These are phyloP conservation scores for Embiotoca jacksoni DNA, from an alignment of 2,113 vertebrate genomes.

Conservation along the genomic window DNA sequence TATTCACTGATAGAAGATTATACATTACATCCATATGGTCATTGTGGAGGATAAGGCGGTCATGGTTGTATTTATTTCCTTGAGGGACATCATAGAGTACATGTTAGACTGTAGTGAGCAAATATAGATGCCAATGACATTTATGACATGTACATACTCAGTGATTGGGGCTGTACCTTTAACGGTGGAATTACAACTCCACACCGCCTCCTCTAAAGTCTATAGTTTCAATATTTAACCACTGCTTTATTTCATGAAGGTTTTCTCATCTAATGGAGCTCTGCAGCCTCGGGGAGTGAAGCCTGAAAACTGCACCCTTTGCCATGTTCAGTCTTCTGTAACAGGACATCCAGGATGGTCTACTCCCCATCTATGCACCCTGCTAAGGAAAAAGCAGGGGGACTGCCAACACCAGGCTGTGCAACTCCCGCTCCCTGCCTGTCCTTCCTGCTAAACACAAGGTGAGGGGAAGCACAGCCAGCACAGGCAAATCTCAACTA, in stretches of 20 bases:
- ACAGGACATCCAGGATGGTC: constrained; percentile 8
- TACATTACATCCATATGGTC: too few species aligned
- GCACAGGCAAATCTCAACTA: background rate
- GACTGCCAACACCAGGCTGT: constrained; percentile 16
- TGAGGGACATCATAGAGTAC: too few species aligned
- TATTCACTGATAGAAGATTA: too few species aligned
- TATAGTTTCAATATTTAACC: background rate
- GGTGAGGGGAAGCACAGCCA: background rate
- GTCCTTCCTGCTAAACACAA: constrained; percentile 33
- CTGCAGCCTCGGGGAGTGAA: background rate
- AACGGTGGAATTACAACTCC: background rate
- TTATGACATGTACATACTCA: too few species aligned
- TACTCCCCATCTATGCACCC: constrained; percentile 3
- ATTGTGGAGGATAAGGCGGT: too few species aligned
- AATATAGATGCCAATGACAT: too few species aligned
- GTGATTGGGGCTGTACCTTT: too few species aligned
- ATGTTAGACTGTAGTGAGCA: too few species aligned
- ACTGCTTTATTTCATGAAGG: background rate
- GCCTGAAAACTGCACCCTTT: background rate
- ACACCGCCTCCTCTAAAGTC: background rate
- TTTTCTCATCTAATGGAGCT: background rate
- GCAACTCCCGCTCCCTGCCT: constrained; percentile 1
- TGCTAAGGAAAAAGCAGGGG: constrained; percentile 18
- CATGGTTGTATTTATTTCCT: too few species aligned
- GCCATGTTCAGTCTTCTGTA: constrained; percentile 7